Evolutionary conservation across 2,888 invertebrate species (phyloP), one percentile per base, ranked within the genome.

Genomic region (Pammene aurita): DNA sequence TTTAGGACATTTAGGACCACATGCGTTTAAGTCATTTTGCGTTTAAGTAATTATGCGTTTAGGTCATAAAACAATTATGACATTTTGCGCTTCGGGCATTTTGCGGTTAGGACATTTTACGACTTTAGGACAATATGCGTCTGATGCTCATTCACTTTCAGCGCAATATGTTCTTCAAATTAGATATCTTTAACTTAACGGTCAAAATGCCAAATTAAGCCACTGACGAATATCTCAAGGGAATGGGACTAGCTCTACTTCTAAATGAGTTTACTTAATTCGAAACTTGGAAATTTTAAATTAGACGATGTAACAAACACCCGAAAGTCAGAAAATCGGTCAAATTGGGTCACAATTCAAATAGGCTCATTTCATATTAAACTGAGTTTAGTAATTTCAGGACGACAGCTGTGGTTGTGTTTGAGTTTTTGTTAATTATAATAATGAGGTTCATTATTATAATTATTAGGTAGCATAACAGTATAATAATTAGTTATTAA

Each of bases 221-320:
- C 34, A 18, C 66, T 26, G 46, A 50, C 35, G 44, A 46, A 50
- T 44, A 48, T 42, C 67, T 57, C 52, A 57, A 57, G 35, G 42
- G 57, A 57, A 63, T 11, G 18, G n/a, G 34, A 57, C 68, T 63
- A 68, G 35, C 18, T 44, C 11, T n/a, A 52, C 35, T 67, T 67
- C 55, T 61, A 67, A 62, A 48, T 48, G 34, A 67, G 55, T 62
- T 56, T 18, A 66, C n/a, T 55, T 67, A 67, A 56, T 55, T 48
- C 10, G 38, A 60, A 26, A 35, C 42, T 66, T 26, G 41, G 7
- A 44, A 46, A 56, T 67, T 67, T 62, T 62, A 41, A 61, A 62
- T 62, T 61, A 46, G 61, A 18, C 54, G 18, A 48, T 46, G 34
- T 67, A 38, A 41, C 48, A 35, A 67, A 61, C 60, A 34, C 18